These are phyloP conservation scores for Trididemnum clinides DNA, from an alignment of 23 tunicate genomes.

Conservation along the genomic window DNA sequence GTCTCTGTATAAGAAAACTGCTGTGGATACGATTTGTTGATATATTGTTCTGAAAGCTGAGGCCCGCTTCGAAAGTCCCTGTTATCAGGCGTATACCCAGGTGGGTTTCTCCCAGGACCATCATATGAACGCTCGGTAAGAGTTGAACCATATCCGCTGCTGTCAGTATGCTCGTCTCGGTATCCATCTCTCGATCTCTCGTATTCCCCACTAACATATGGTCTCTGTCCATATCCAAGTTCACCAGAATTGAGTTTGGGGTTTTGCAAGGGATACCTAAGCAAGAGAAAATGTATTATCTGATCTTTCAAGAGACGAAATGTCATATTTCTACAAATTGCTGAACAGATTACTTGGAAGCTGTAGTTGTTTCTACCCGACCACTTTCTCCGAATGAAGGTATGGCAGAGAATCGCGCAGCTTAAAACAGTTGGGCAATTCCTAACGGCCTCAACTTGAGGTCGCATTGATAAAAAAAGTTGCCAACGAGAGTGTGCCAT, in stretches of 20 bases:
- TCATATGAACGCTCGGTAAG: constrained; percentile 62
- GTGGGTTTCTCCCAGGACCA: constrained; percentile 28
- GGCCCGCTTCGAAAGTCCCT: neutral
- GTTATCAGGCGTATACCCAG: neutral
- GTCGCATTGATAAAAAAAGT: too few relatives aligned
- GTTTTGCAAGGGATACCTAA: neutral
- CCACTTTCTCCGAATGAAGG: too few relatives aligned
- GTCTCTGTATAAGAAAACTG: too few relatives aligned
- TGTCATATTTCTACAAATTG: too few relatives aligned
- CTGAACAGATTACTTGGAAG: too few relatives aligned
- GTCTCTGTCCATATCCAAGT: neutral
- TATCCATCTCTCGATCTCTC: constrained; percentile 16
- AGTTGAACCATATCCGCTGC: constrained; percentile 89
- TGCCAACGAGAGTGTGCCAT: too few relatives aligned
- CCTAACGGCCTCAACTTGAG: too few relatives aligned
- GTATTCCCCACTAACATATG: neutral
- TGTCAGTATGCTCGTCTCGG: constrained; percentile 49
- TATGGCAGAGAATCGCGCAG: too few relatives aligned
- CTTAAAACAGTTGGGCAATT: too few relatives aligned
- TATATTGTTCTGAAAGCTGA: neutral
- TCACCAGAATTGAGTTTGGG: neutral
- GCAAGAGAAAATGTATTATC: too few relatives aligned
- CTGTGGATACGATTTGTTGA: neutral
- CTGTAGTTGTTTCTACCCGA: too few relatives aligned
- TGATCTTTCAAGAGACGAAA: too few relatives aligned